Conservation (phyloP, 1,140 invertebrate species). For the Eumeta japonica region DNA sequence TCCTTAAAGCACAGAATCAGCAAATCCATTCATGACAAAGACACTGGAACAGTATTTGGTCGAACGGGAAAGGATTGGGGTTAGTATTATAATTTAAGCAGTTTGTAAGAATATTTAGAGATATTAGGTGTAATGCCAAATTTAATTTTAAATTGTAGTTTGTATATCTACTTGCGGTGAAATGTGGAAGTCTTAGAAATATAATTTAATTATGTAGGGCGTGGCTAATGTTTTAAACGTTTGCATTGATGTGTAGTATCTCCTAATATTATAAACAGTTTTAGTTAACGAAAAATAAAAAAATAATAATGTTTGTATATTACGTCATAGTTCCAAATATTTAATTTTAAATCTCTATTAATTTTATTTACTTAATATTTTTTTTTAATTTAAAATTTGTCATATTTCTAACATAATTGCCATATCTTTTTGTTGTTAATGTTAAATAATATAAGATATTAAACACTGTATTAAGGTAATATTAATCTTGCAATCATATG, state of each 20-base stretch:
- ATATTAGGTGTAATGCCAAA: not conserved
- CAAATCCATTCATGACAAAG: conserved; percentile 68
- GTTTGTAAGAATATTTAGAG: conserved; percentile 1
- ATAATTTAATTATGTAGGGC: not conserved
- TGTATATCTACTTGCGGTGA: not conserved
- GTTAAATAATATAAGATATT: no score
- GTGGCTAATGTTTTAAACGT: not conserved
- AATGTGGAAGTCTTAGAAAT: conserved; percentile 1
- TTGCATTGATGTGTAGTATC: not conserved
- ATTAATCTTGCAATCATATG: no score
- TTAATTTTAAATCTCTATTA: no score
- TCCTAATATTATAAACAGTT: not conserved
- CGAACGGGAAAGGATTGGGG: conserved; percentile 74
- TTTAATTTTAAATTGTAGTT: not conserved
- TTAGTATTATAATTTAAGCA: conserved; percentile 49
- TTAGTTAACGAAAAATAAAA: no score
- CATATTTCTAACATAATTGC: no score
- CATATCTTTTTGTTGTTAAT: no score
- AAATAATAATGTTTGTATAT: no score
- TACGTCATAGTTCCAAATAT: no score
- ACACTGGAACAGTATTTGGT: conserved; percentile 71
- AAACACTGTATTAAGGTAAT: no score
- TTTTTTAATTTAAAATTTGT: no score
- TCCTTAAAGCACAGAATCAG: conserved; percentile 21
- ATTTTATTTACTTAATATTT: no score